Conservation (phyloP, 2,113 vertebrate genomes). For the Benthochromis sp. region DNA sequence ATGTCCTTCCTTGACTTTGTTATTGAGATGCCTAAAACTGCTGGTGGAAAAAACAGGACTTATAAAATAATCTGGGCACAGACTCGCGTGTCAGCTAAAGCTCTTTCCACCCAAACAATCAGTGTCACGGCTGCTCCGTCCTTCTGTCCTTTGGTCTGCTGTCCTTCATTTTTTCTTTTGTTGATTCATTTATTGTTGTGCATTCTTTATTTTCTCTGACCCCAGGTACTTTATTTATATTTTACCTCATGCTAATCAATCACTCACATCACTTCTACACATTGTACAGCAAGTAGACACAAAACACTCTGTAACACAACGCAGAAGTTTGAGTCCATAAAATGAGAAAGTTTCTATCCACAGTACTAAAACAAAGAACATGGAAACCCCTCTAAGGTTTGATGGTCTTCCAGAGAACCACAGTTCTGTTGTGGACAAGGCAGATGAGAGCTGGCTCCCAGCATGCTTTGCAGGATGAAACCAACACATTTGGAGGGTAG, state of each 20-base stretch:
- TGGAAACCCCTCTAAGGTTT: not conserved
- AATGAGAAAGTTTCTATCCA: not conserved
- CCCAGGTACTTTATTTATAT: not conserved
- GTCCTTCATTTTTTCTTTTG: not conserved
- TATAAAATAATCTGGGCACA: not conserved
- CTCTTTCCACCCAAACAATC: not conserved
- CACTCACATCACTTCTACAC: not conserved
- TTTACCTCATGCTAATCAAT: not conserved
- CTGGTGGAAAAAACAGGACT: not conserved
- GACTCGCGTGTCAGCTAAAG: not conserved
- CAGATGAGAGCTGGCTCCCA: slow-evolving; percentile 38
- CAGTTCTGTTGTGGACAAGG: slow-evolving; percentile 19
- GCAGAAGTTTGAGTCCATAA: not conserved
- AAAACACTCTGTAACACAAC: not conserved
- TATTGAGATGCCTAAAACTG: not conserved
- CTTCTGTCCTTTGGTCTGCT: not conserved
- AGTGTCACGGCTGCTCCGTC: not conserved
- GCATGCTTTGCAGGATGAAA: slow-evolving; percentile 40
- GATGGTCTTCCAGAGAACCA: not conserved
- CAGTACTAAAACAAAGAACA: not conserved
- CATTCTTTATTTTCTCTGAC: not conserved
- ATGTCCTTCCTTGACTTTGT: not conserved
- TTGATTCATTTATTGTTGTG: not conserved
- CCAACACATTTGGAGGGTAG: slow-evolving; percentile 20
- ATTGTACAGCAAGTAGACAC: not conserved